Base-by-base conservation (phyloP, 1,140 invertebrate species). In the Caenorhabditis brenneri region DNA sequence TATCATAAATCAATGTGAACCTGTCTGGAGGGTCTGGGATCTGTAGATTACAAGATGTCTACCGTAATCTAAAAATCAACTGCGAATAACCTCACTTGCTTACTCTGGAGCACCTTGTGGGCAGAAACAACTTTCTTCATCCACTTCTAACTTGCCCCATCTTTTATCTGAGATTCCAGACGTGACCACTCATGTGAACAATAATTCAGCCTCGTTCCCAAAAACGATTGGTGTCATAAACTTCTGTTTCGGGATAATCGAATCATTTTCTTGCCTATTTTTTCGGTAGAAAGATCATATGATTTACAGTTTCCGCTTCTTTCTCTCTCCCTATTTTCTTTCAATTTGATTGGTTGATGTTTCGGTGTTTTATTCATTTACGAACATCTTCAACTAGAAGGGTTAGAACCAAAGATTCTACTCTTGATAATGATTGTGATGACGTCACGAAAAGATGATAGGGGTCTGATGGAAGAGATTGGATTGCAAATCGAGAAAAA, bases 221-320 rank as follows among this genome's bases (percentile, higher is more conserved):
- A 65, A 65, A 65, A 36, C 58, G 58, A 19, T 5, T 46, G 58
- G 58, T 65, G 58, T 65, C 58, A 65, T 65, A 65, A 33, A 65
- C 31, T 65, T 36, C 48, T 16, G 16, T 10, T 22, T 33, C 19
- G 29, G 58, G 29, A 65, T 65, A 65, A 65, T 65, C 58, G 31
- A 65, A 65, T 65, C 58, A 65, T 22, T 55, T 27, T 27, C n/a
- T 55, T 55, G 9, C 42, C 15, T 27, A 27, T 55, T 55, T 24
- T 55, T n/a, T 15, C 6, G 24, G 51, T 55, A 19, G 24, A 55
- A 24, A 55, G 58, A 65, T 33, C 58, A 65, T 65, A 65, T 65
- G 58, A 33, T 65, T 33, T 65, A 33, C 53, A 55, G 53, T 55
- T 55, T 55, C 53, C 53, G 53, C 22, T 51, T 51, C 48, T n/a